phyloP scores from a whole-genome alignment of 2,113 vertebrate genomes.

The Scytalopus superciliaris region DNA sequence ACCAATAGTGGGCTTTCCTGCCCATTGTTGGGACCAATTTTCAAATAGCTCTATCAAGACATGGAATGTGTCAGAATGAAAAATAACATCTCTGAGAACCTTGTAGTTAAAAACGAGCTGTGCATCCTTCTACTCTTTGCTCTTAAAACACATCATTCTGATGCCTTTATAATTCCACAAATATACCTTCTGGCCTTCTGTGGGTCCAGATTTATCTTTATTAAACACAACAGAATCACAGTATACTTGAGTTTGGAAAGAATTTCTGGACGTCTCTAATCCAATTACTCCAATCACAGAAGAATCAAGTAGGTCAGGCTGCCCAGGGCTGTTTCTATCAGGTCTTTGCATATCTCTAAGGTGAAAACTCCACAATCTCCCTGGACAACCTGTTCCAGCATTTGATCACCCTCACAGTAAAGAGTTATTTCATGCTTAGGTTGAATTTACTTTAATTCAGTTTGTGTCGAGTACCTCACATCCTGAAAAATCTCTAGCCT shows the following conservation, averaged over 20 bases:
- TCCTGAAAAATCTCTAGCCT: not conserved
- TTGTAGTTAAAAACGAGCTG: not conserved
- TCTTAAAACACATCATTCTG: not conserved
- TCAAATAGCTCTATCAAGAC: not conserved
- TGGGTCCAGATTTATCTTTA: not conserved
- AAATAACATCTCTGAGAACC: not conserved
- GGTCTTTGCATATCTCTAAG: not conserved
- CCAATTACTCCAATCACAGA: not conserved
- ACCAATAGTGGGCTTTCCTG: not conserved
- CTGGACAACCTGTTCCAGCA: rapidly evolving
- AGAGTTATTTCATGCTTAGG: not conserved
- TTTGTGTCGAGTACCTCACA: not conserved
- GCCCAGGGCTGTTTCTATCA: not conserved
- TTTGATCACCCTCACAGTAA: not conserved
- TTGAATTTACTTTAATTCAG: not conserved
- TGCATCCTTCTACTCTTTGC: not conserved
- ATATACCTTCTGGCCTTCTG: not conserved
- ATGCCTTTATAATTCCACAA: not conserved
- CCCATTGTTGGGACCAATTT: not conserved
- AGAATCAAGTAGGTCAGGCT: not conserved
- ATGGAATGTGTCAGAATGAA: not conserved
- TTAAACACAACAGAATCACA: not conserved
- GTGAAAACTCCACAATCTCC: not conserved
- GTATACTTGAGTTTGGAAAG: not conserved
- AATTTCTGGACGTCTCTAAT: not conserved